A percentile compares a stretch with the other conserved stretches of the same genome.
These are phyloP conservation scores for Lynx canadensis DNA, from an alignment of 2,113 vertebrate genomes.

Conservation along the genomic window DNA sequence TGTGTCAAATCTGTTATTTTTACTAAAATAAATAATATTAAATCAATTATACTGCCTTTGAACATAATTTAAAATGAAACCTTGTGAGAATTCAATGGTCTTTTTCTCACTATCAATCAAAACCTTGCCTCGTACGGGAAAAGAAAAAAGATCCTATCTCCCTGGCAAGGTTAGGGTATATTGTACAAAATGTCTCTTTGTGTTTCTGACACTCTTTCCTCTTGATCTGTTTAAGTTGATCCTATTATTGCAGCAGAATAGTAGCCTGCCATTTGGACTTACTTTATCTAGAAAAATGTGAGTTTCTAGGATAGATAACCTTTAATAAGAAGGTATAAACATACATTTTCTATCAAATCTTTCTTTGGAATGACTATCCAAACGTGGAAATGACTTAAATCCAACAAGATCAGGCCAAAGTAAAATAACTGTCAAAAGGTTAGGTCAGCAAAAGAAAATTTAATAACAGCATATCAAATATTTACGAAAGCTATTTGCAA, in stretches of 20 bases:
- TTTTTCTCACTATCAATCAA: slow-evolving; percentile 31
- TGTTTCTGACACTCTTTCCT: slow-evolving; percentile 62
- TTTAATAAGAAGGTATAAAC: slow-evolving; percentile 77
- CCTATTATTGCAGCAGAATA: slow-evolving; percentile 68
- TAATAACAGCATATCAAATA: slow-evolving; percentile 80
- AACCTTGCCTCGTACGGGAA: not conserved
- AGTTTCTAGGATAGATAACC: slow-evolving; percentile 77
- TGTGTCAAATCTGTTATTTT: not conserved
- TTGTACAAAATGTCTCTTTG: slow-evolving; percentile 70
- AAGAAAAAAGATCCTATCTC: slow-evolving; percentile 38
- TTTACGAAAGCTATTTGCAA: slow-evolving; percentile 76
- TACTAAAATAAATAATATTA: slow-evolving; percentile 1
- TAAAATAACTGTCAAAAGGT: slow-evolving; percentile 79
- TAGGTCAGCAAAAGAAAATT: slow-evolving; percentile 78
- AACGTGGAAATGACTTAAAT: slow-evolving; percentile 73
- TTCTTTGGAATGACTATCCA: slow-evolving; percentile 64
- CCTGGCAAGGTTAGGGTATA: slow-evolving; percentile 37
- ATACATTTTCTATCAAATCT: slow-evolving; percentile 63
- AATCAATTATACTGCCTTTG: slow-evolving; percentile 10
- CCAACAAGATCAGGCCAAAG: slow-evolving; percentile 64
- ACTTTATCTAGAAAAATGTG: slow-evolving; percentile 70
- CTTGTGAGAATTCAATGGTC: not conserved
- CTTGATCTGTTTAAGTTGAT: slow-evolving; percentile 71
- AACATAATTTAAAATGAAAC: slow-evolving; percentile 48
- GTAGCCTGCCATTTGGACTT: slow-evolving; percentile 69